Evolutionary conservation across 2,797 vertebrate species (phyloP).

Genomic region (Pipistrellus pygmaeus): DNA sequence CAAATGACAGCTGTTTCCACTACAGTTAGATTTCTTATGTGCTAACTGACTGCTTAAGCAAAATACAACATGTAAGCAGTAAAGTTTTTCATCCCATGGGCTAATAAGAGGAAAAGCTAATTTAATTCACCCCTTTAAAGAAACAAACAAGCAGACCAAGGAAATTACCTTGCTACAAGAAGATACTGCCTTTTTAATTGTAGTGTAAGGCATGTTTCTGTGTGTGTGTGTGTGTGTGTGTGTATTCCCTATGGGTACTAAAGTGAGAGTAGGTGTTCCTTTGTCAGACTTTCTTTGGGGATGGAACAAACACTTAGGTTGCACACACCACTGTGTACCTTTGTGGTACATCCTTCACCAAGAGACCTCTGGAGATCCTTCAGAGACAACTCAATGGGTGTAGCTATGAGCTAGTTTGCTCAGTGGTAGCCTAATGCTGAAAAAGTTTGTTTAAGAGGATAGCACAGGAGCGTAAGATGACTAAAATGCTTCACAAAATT

Average conservation of each 20-base stretch:
- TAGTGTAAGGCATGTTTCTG: neutral
- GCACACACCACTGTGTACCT: neutral
- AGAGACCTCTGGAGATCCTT: neutral
- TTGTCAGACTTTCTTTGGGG: neutral
- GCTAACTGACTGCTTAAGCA: slow-evolving; percentile 16
- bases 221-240: neutral
- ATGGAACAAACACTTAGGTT: neutral
- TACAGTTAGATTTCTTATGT: slow-evolving; percentile 23
- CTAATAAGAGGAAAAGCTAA: slow-evolving; percentile 10
- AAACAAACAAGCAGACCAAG: neutral
- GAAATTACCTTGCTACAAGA: neutral
- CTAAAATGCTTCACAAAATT: neutral
- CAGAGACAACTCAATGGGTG: neutral
- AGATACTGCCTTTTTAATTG: neutral
- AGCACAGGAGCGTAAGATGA: neutral
- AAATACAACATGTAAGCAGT: neutral
- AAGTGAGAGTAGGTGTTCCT: neutral
- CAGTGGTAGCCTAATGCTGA: neutral
- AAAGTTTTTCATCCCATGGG: neutral
- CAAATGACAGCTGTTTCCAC: neutral
- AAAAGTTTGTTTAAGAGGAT: neutral
- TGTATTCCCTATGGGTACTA: neutral
- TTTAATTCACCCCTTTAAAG: neutral
- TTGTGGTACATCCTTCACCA: neutral
- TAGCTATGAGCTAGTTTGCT: neutral